These are phyloP conservation scores for Porites rus DNA, from an alignment of 92 coral and sea anemone genomes.

Conservation along the genomic window DNA sequence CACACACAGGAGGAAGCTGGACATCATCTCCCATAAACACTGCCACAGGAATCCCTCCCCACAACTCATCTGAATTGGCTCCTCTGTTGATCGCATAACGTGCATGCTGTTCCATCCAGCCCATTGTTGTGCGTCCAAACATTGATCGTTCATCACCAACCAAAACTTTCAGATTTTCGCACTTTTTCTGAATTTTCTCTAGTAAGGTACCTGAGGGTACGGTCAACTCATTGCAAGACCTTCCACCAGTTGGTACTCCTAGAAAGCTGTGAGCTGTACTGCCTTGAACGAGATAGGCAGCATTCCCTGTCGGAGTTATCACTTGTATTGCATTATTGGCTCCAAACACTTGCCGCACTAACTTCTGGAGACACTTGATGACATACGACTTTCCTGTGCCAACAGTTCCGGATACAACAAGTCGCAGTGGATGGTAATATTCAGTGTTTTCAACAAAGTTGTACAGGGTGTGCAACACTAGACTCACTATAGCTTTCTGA, in stretches of 20 bases:
- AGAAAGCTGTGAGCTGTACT: constrained; percentile 58
- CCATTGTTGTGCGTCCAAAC: constrained; percentile 44
- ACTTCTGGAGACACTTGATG: no score
- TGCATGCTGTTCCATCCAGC: constrained; percentile 60
- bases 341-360: not conserved
- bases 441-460: not conserved
- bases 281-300: constrained; percentile 58
- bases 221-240: constrained; percentile 24
- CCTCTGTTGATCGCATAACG: constrained; percentile 27
- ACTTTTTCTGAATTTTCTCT: not conserved
- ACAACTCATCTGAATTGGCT: constrained; percentile 22
- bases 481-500: constrained; percentile 43
- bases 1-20: constrained; percentile 59
- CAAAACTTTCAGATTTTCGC: not conserved
- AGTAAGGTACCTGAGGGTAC: not conserved
- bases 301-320: constrained; percentile 24
- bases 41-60: constrained; percentile 54
- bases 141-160: constrained; percentile 29
- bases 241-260: constrained; percentile 41
- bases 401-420: constrained; percentile 37
- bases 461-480: constrained; percentile 35
- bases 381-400: constrained; percentile 57
- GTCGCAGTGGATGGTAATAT: not conserved
- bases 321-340: not conserved
- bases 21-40: constrained; percentile 54